Evolutionary conservation across 2,888 invertebrate species (phyloP), one percentile per base, ranked within the genome.

Genomic region (Lasioglossum pauxillum): DNA sequence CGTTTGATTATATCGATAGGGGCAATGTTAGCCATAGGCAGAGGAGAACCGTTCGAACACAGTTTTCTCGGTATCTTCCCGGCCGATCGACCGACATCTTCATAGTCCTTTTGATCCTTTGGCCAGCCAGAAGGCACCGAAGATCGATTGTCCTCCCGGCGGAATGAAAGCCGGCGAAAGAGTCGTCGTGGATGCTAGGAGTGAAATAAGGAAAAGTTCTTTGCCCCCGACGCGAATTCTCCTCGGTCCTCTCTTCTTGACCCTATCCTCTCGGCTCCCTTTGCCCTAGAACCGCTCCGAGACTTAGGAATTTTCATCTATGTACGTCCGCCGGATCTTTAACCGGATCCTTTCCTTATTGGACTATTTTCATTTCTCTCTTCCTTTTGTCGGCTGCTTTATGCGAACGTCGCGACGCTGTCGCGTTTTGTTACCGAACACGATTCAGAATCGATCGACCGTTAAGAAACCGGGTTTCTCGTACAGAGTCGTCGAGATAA

Each of bases 281-380:
- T 79, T 72, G 75, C 64, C 73, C 57, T 44, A 57, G 60, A 14
- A 38, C 67, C 31, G 35, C 16, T 16, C n/a, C 41, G 12, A 38
- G 81, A 84, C 83, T 85, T 74, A 41, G 83, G 84, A 85, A 85
- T 83, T 85, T 83, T 85, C 83, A 83, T 85, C 85, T 77, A 78
- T 75, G 78, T 53, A 74, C 85, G 83, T 72, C 69, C 81, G 57
- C 27, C 78, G 82, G 75, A 84, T 84, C 84, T 78, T 81, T 75
- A 84, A 46, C 31, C 78, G 82, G 75, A 82, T 84, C 84, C 84
- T 78, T 76, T 75, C 78, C 75, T 84, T 84, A 86, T 84, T 76
- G 80, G 75, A 81, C 81, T 31, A 78, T 84, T 76, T 74, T 49
- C 35, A 12, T 31, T 67, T 5, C 69, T 69, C 53, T 44, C 27